Conservation (phyloP, 1,140 invertebrate genomes). For the Maniola jurtina region DNA sequence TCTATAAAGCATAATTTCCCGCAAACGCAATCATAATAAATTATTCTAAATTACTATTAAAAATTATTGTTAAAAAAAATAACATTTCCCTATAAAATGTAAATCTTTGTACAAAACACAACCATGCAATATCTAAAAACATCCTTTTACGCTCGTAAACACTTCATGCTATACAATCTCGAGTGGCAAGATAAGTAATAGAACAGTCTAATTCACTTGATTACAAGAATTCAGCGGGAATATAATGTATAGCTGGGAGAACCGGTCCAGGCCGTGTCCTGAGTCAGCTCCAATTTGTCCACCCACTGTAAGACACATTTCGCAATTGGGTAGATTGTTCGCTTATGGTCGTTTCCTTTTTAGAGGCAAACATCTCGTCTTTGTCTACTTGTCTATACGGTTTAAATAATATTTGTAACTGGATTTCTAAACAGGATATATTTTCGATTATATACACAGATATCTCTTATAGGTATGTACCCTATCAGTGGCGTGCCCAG, state of each 20-base stretch:
- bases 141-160: constrained; percentile 17
- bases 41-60: too few species aligned
- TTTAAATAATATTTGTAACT: background rate
- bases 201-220: constrained; percentile 36
- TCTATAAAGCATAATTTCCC: too few species aligned
- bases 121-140: background rate
- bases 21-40: too few species aligned
- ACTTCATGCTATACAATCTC: constrained; percentile 16
- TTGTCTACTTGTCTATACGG: background rate
- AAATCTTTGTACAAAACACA: background rate
- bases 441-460: too few species aligned
- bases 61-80: too few species aligned
- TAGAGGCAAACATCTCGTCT: constrained; percentile 31
- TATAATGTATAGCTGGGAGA: constrained; percentile 36
- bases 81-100: background rate
- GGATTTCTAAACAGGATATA: background rate
- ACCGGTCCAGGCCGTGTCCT: constrained; percentile 35
- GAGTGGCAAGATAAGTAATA: constrained; percentile 32
- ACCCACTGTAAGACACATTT: constrained; percentile 42
- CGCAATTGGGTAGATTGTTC: constrained; percentile 45
- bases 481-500: too few species aligned
- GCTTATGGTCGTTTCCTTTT: constrained; percentile 43
- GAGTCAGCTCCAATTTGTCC: constrained; percentile 46
- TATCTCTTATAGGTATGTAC: too few species aligned
- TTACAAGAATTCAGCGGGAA: constrained; percentile 38